These are phyloP conservation scores for Cassiopea xamachana DNA, from an alignment of 30 jellyfish, hydroid and myxozoan species.

Conservation along the genomic window DNA sequence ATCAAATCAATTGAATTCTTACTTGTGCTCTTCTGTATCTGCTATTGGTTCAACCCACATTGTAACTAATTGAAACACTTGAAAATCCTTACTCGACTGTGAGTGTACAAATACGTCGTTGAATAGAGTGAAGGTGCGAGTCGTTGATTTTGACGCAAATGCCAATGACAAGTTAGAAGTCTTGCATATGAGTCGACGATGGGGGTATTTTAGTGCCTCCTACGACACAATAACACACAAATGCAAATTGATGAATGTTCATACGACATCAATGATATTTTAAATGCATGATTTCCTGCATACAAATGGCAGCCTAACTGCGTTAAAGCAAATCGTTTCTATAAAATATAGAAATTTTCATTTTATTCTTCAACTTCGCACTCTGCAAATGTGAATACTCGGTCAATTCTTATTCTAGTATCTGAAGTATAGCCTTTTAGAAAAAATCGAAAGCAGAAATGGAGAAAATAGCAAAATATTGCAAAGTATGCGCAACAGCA, in stretches of 20 bases:
- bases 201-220: conserved; percentile 96
- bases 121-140: conserved; percentile 85
- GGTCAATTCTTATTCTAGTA: too few relatives aligned
- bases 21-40: conserved; percentile 84
- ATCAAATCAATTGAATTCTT: not conserved
- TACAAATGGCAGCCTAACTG: too few relatives aligned
- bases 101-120: conserved; percentile 94
- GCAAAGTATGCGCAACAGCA: too few relatives aligned
- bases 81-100: conserved; percentile 93
- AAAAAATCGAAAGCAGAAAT: too few relatives aligned
- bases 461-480: too few relatives aligned
- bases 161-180: conserved; percentile 78
- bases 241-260: not conserved
- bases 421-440: too few relatives aligned
- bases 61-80: conserved; percentile 95
- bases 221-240: not conserved
- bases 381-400: too few relatives aligned
- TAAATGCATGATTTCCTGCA: not conserved
- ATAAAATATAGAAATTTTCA: too few relatives aligned
- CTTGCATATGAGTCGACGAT: conserved; percentile 86
- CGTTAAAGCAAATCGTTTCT: too few relatives aligned
- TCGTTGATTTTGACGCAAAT: conserved; percentile 88
- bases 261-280: not conserved
- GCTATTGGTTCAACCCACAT: conserved; percentile 95
- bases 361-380: too few relatives aligned